phyloP scores from a whole-genome alignment of 2,797 vertebrate genomes.

The Chaetodon trifasciatus region DNA sequence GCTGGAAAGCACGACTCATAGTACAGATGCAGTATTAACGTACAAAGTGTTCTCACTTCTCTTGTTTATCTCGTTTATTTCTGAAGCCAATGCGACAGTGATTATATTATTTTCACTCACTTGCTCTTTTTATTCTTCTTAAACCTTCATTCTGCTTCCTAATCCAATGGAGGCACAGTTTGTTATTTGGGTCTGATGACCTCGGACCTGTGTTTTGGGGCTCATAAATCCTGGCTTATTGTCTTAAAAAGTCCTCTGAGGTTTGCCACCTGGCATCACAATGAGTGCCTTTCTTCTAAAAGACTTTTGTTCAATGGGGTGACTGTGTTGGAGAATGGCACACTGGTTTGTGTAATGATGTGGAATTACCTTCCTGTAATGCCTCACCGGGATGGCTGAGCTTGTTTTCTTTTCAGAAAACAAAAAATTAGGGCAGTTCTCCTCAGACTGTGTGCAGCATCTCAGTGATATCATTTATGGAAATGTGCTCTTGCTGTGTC shows the following conservation, averaged over 20 bases:
- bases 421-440: slow-evolving; percentile 35
- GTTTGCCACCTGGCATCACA: slow-evolving; percentile 79
- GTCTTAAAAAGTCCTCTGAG: slow-evolving; percentile 77
- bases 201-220: slow-evolving; percentile 60
- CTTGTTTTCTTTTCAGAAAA: slow-evolving; percentile 51
- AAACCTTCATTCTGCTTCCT: slow-evolving; percentile 18
- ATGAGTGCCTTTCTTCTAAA: slow-evolving; percentile 67
- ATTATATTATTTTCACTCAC: slow-evolving; percentile 13
- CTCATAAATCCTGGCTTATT: slow-evolving; percentile 77
- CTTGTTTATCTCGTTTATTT: slow-evolving; percentile 16
- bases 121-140: slow-evolving; percentile 22
- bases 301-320: slow-evolving; percentile 56
- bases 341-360: slow-evolving; percentile 49
- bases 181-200: slow-evolving; percentile 49
- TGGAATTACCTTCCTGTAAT: slow-evolving; percentile 53
- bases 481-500: neutral
- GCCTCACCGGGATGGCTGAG: slow-evolving; percentile 28
- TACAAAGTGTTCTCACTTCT: neutral
- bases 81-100: slow-evolving; percentile 8
- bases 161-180: slow-evolving; percentile 46
- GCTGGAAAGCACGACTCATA: neutral
- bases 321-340: slow-evolving; percentile 46
- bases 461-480: neutral
- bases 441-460: slow-evolving; percentile 16
- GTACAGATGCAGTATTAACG: neutral